Evolutionary conservation across 35 echinoderm and acorn worm genomes (phyloP).

Genomic region (Holothuria glaberrima): DNA sequence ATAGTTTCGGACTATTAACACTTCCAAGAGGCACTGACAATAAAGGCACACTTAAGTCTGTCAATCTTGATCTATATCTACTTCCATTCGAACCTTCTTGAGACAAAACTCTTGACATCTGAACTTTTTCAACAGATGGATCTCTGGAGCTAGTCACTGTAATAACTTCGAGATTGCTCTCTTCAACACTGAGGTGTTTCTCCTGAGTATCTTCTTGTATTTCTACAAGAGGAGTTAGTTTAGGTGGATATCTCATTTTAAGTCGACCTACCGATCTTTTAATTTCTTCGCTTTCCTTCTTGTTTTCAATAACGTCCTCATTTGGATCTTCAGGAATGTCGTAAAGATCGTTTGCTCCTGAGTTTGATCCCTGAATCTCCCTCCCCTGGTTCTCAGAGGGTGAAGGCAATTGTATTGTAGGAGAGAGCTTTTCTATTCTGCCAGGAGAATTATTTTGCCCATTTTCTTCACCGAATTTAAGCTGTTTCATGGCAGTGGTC

Average conservation of each 20-base stretch:
- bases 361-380: not conserved
- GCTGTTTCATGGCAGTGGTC: not conserved
- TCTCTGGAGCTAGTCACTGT: no score
- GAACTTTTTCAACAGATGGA: no score
- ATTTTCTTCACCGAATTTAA: not conserved
- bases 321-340: constrained; percentile 56
- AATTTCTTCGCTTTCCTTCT: not conserved
- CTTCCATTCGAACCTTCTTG: no score
- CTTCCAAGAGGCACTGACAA: not conserved
- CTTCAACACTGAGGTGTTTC: no score
- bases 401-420: not conserved
- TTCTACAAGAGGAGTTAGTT: no score
- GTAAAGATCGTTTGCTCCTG: constrained; percentile 4
- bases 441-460: not conserved
- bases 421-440: not conserved
- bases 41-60: constrained; percentile 39
- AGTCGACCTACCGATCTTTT: not conserved
- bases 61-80: not conserved
- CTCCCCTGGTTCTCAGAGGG: no score
- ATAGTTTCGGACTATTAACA: not conserved
- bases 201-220: no score
- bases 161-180: no score
- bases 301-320: not conserved
- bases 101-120: no score
- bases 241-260: no score